Base-by-base conservation (phyloP, 2,797 vertebrate genomes). In the Scomberomorus guttatus region DNA sequence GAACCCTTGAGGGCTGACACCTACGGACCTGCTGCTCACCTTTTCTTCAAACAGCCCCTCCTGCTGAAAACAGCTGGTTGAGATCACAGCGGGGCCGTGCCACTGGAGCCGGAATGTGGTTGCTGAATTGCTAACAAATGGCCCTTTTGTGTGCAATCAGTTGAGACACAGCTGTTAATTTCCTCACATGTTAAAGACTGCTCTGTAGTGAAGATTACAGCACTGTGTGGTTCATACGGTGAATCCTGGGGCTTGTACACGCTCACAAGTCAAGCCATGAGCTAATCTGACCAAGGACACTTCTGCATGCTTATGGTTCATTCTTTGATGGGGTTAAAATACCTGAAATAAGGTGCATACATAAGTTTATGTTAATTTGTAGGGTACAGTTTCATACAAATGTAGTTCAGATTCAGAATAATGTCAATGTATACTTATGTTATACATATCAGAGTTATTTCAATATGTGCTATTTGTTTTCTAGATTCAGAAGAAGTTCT, bases 1-100 rank as follows among this genome's bases (percentile, higher is more conserved):
- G n/a, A n/a, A 46, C 39, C 24, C 42, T 25, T 13, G 24, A 44
- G 29, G 18, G 18, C 14, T 57, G 20, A 39, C 46, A 50, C 18
- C 7, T 8, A 50, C 0, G 57, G 48, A 44, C 54, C 18, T 6
- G 34, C 32, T 59, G 61, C 42, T 67, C 58, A 61, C 39, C 34
- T 66, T 62, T 25, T 71, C 51, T 52, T 65, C 29, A 55, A 8
- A 52, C 15, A 44, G 18, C 24, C n/a, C 32, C 2, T 54, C 68
- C 24, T 72, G 14, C 37, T 54, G 11, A 72, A 54, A 77, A 67
- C 73, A 67, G 37, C 65, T 74, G 20, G 55, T 57, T 59, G n/a
- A 27, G 55, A 44, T 63, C 62, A 39, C 46, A 0, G 6, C n/a
- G 59, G 48, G 65, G 50, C 22, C 11, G 2, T 20, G 39, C 29